Conservation (phyloP, 2,888 invertebrate species). For the Aporophyla lueneburgensis region DNA sequence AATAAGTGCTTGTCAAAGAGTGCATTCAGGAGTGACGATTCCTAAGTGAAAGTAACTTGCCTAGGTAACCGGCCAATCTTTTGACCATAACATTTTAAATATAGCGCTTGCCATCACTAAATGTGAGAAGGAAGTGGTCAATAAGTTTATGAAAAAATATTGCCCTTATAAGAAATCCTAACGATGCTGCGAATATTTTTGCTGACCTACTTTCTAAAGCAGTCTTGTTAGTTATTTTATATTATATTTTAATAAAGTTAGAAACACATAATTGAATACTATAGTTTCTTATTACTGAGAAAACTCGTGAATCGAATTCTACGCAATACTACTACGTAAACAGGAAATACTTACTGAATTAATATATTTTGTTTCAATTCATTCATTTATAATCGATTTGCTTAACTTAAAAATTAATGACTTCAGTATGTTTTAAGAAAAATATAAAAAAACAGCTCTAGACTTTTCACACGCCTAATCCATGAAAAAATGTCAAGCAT, state of each 20-base stretch:
- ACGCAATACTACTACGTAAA: not conserved
- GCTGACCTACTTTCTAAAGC: not conserved
- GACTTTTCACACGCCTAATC: not conserved
- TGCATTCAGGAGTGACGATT: constrained; percentile 5
- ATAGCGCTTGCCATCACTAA: not conserved
- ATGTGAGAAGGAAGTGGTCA: not conserved
- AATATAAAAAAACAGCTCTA: not conserved
- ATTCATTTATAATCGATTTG: no score
- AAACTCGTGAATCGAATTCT: not conserved
- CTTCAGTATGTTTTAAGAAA: not conserved
- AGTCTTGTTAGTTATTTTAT: no score
- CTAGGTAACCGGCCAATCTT: constrained; percentile 6
- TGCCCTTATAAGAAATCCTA: not conserved
- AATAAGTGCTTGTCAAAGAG: constrained; percentile 28
- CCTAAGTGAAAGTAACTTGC: not conserved
- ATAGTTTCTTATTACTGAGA: not conserved
- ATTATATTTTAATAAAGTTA: not conserved
- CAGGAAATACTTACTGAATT: no score
- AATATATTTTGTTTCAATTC: no score
- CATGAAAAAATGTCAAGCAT: constrained; percentile 20
- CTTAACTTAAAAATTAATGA: not conserved
- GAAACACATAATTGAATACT: not conserved
- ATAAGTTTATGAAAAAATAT: not conserved
- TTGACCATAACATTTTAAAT: not conserved
- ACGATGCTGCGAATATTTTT: not conserved